These are phyloP conservation scores for Anomalospiza imberbis DNA, from an alignment of 2,797 vertebrate genomes.

Conservation along the genomic window DNA sequence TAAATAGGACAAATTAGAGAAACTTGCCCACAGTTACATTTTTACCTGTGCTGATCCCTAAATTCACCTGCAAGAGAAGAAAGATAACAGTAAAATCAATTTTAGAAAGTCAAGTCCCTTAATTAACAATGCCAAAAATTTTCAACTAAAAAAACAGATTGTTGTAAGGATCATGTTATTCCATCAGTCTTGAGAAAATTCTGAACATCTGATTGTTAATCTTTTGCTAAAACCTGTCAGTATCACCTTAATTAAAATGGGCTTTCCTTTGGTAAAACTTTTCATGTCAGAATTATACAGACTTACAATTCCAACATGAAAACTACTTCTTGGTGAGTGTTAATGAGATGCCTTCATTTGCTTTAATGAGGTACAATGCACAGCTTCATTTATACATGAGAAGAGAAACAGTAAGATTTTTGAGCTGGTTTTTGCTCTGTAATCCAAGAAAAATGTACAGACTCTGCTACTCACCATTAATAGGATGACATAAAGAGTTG, in stretches of 20 bases:
- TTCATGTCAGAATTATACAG: constrained; percentile 8
- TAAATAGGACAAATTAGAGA: neutral
- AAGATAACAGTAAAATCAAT: neutral
- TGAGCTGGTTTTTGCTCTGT: constrained; percentile 60
- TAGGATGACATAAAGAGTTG: constrained; percentile 59
- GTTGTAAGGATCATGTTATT: neutral
- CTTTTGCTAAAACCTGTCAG: constrained; percentile 35
- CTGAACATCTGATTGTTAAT: constrained; percentile 33
- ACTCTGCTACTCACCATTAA: constrained; percentile 57
- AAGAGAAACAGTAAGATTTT: constrained; percentile 64
- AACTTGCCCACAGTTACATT: neutral
- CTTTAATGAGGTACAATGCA: constrained; percentile 54
- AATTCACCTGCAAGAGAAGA: neutral
- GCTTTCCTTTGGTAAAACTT: constrained; percentile 11
- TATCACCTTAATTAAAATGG: constrained; percentile 38
- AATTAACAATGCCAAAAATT: neutral
- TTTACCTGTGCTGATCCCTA: neutral
- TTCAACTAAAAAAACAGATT: neutral
- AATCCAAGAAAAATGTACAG: constrained; percentile 63
- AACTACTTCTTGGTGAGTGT: constrained; percentile 20
- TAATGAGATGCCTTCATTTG: constrained; percentile 49
- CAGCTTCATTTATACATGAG: constrained; percentile 27
- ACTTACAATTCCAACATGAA: constrained; percentile 37
- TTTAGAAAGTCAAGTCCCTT: neutral
- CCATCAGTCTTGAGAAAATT: neutral